phyloP scores from a whole-genome alignment of 1,140 invertebrate genomes.

The Vollenhovia emeryi region DNA sequence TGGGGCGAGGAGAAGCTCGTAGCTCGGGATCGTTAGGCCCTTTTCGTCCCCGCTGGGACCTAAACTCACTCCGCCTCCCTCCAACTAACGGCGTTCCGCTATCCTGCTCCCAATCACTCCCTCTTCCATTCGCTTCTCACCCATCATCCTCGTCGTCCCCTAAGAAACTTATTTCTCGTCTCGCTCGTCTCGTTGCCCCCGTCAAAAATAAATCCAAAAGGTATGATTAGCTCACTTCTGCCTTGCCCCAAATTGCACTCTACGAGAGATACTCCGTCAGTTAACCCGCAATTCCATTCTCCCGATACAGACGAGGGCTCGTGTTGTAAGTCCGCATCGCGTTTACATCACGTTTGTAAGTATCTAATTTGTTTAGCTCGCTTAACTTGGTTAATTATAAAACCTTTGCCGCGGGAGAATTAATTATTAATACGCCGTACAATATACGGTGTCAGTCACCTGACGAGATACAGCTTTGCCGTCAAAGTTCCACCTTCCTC shows the following conservation, averaged over 20 bases:
- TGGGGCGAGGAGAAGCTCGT: conserved; percentile 79
- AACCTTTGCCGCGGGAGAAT: background rate
- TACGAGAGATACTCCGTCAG: background rate
- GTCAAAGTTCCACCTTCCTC: conserved; percentile 21
- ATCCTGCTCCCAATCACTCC: conserved; percentile 44
- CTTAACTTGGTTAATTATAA: background rate
- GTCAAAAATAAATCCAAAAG: conserved; percentile 27
- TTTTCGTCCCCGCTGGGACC: conserved; percentile 70
- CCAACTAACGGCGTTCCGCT: conserved; percentile 48
- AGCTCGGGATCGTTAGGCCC: conserved; percentile 76
- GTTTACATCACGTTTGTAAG: background rate
- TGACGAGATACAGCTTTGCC: conserved; percentile 4
- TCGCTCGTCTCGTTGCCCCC: conserved; percentile 4
- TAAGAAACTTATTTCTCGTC: conserved; percentile 23
- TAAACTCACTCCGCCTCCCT: conserved; percentile 41
- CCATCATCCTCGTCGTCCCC: conserved; percentile 26
- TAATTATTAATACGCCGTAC: conserved; percentile 16
- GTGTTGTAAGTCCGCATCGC: too few relatives aligned
- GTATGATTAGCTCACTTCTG: conserved; percentile 2
- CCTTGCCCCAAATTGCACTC: background rate
- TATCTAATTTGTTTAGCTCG: background rate
- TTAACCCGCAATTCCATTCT: background rate
- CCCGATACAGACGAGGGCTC: background rate
- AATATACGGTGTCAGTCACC: background rate
- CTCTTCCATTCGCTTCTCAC: background rate